Base-by-base conservation (phyloP, 2,888 invertebrate species). In the Catocala fraxini region DNA sequence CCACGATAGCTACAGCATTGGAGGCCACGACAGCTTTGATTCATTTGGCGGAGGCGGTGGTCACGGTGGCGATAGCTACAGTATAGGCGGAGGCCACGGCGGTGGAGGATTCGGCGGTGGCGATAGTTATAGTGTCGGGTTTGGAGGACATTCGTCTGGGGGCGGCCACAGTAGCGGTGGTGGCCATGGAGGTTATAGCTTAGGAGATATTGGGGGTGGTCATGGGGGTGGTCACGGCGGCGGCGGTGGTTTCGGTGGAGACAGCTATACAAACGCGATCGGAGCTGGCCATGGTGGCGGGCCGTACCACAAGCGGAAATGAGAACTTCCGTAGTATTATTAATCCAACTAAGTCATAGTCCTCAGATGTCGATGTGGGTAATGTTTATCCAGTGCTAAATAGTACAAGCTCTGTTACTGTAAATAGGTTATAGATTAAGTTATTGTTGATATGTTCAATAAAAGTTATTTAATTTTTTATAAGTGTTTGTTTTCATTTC, bases 281-380 rank as follows among this genome's bases (percentile, higher is more conserved):
- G 80, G 87, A 25, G 86, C 94, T 5, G 95, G 94, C 12, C 93
- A 94, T 66, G 94, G 94, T 0, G 94, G 94, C 12, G 95, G 94
- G 0, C 93, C 93, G 1, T 94, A 94, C 73, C 92, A 89, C 66
- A 85, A 86, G 77, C 84, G 85, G 68, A 87, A 89, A 71, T 87
- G 75, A 85, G 73, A 55, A 55, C 61, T 55, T 39, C 55, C 60
- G 34, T 67, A 69, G 63, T 73, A 64, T 75, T 68, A 75, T 60
- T 71, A 79, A 84, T 65, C 81, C 81, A 80, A 87, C 93, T 93
- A 92, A 92, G 93, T 93, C 93, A 93, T 89, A 89, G 83, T 83
- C 75, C 72, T 80, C 80, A 66, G 56, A 69, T 13, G 63, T 66
- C 63, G 53, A 61, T 63, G 59, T 67, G 57, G 56, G 65, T 61